A percentile compares a stretch with the other conserved stretches of the same genome.
Conservation (phyloP, 1,140 invertebrate genomes). For the Lasioglossum albipes region DNA sequence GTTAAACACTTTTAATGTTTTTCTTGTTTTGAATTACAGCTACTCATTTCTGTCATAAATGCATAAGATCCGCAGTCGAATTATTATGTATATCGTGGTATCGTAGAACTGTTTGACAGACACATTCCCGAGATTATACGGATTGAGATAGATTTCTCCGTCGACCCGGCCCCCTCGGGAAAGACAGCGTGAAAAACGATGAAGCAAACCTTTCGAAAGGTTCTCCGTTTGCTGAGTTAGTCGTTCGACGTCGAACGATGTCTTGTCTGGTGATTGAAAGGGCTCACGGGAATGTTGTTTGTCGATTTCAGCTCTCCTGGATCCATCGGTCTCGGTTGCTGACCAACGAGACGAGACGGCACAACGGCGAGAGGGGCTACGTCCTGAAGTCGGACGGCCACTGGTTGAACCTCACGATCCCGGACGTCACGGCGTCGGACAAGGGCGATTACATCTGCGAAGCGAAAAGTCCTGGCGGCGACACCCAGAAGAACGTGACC, state of each 20-base stretch:
- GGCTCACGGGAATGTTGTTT: neutral
- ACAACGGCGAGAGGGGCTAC: conserved; percentile 76
- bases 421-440: conserved; percentile 86
- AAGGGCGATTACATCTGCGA: conserved; percentile 93
- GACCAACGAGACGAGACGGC: conserved; percentile 68
- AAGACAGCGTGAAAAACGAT: neutral
- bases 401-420: conserved; percentile 90
- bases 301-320: conserved; percentile 83
- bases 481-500: conserved; percentile 87
- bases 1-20: no score
- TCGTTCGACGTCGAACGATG: neutral
- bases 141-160: no score
- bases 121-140: no score
- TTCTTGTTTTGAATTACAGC: no score
- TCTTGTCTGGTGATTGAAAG: neutral
- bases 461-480: conserved; percentile 91
- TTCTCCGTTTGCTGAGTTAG: neutral
- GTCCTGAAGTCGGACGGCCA: conserved; percentile 77
- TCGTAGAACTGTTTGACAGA: no score
- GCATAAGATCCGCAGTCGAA: no score
- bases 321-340: conserved; percentile 71
- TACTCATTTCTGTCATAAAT: no score
- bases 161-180: no score
- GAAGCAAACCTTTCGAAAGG: neutral
- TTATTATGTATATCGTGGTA: no score